Evolutionary conservation across 2,113 vertebrate genomes (phyloP), one percentile per base, ranked within the genome.

Genomic region (Eclectus roratus): DNA sequence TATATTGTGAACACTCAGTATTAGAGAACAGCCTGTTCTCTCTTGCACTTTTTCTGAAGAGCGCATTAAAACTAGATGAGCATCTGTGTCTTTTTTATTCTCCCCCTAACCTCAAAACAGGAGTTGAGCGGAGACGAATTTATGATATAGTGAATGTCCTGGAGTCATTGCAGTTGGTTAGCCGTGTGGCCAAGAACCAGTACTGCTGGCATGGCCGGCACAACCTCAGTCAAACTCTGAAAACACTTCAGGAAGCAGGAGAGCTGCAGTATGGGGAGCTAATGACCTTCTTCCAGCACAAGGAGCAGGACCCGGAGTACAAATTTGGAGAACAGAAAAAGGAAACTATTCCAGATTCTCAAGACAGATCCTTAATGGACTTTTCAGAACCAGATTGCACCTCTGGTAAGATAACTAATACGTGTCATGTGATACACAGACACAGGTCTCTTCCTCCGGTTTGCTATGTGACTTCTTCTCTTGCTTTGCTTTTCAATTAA

Each of bases 121-220:
- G 99, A 21, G 99, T 99, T 82, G 99, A 99, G 81, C 98, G 99
- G 23, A 98, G 99, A 53, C 98, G 99, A 3, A 99, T 99, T 97
- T 99, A 99, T 0, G 99, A 99, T 96, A 99, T 99, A 7, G 98
- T 99, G 61, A 99, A 99, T 0, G 99, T 99, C 76, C 96, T 99
- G 93, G 99, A 99, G 97, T 99, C 99, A 0, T 85, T 99, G 88
- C 98, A 98, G 21, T 98, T 99, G 52, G 99, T 99, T 78, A 99
- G 98, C 53, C 98, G 99, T 10, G 98, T 99, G 52, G 99, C 99
- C 69, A 99, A 99, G 97, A 99, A 99, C 97, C 98, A 99, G 71
- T 99, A 99, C 91, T 98, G 98, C 79, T 99, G 99, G 99, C 98
- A 99, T 4, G 99, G 99, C 4, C 98, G 98, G 1, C 98, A 98